phyloP scores from a whole-genome alignment of 1,140 invertebrate genomes.

The Bombus pyrosoma region DNA sequence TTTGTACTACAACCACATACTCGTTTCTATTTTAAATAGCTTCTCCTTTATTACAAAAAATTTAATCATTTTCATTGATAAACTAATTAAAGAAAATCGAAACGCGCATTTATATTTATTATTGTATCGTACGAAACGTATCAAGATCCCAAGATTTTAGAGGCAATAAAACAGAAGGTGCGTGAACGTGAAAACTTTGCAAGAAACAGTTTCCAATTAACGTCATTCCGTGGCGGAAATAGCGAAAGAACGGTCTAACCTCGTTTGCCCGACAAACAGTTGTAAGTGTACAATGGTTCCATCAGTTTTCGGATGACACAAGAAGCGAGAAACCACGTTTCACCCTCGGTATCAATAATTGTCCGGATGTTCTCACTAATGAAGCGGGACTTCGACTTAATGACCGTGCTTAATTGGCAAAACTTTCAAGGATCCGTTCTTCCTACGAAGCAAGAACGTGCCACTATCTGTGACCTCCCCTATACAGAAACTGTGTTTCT shows the following conservation, averaged over 20 bases:
- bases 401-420: slow-evolving; percentile 64
- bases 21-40: too few species aligned
- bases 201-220: not conserved
- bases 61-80: too few species aligned
- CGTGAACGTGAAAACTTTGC: not conserved
- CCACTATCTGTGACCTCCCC: slow-evolving; percentile 23
- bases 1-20: too few species aligned
- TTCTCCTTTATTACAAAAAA: too few species aligned
- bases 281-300: slow-evolving; percentile 4
- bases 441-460: slow-evolving; percentile 32
- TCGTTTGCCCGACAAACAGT: not conserved
- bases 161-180: too few species aligned
- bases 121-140: too few species aligned
- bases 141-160: not conserved
- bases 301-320: slow-evolving; percentile 22
- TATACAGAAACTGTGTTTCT: slow-evolving; percentile 20
- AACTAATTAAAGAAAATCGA: too few species aligned
- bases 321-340: slow-evolving; percentile 28
- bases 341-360: slow-evolving; percentile 54
- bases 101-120: too few species aligned
- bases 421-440: slow-evolving; percentile 55
- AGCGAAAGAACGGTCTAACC: too few species aligned
- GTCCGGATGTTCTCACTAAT: slow-evolving; percentile 65
- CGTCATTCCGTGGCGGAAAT: not conserved
- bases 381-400: slow-evolving; percentile 62